Evolutionary conservation across 2,797 vertebrate species (phyloP).

Genomic region (Spinibarbus caldwelli): DNA sequence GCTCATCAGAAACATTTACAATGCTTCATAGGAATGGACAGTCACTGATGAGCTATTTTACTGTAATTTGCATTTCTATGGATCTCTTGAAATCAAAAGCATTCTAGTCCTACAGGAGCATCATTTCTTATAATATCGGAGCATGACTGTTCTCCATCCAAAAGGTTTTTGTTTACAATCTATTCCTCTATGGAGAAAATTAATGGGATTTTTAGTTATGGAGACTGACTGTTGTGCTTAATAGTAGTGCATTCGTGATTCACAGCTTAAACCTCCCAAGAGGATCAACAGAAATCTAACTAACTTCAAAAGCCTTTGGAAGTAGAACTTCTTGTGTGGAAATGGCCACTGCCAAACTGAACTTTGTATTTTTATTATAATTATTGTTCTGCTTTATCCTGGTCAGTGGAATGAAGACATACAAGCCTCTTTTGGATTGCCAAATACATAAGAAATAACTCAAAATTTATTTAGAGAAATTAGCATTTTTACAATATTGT

Average conservation of each 20-base stretch:
- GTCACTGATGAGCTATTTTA: neutral
- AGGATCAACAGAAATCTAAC: neutral
- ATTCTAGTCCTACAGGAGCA: neutral
- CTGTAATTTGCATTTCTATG: neutral
- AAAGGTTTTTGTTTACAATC: neutral
- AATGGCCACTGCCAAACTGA: neutral
- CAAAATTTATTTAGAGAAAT: constrained; percentile 34
- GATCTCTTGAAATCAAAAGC: neutral
- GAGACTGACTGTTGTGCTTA: neutral
- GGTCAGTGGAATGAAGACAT: neutral
- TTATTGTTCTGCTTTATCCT: neutral
- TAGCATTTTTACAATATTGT: constrained; percentile 35
- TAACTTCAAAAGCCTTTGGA: neutral
- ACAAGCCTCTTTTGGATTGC: constrained; percentile 11
- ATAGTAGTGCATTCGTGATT: neutral
- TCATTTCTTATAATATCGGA: neutral
- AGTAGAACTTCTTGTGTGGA: neutral
- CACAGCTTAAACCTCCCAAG: neutral
- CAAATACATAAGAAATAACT: constrained; percentile 9
- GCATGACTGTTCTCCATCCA: neutral
- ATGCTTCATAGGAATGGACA: neutral
- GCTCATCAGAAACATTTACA: too few relatives aligned
- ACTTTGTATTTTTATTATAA: neutral
- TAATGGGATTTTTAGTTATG: neutral
- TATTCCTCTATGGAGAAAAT: neutral